Base-by-base conservation (phyloP, 2,888 invertebrate species). In the Eupithecia subumbrata region DNA sequence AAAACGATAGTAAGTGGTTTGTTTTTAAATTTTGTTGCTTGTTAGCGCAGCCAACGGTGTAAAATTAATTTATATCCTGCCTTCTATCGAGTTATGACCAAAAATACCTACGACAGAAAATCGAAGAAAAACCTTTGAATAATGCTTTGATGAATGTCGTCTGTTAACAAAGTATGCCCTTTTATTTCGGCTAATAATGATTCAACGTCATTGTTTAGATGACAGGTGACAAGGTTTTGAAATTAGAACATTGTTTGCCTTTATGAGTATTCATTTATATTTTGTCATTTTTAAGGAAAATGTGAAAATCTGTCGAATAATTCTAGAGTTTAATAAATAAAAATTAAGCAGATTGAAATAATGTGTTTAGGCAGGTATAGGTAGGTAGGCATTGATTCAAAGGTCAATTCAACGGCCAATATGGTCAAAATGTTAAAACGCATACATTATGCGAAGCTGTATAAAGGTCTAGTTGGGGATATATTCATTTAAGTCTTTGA, bases 181-280 rank as follows among this genome's bases (percentile, higher is more conserved):
- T 74, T 64, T 64, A 37, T 74, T 74, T 43, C 12, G 30, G 40
- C 45, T 71, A 67, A 67, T 68, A 67, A 75, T 75, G 74, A 75
- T 71, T 48, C 68, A 75, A 67, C 34, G 71, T 60, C 63, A 52
- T 71, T 74, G 67, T 75, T 60, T 25, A 12, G 18, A 25, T 52
- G 22, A 40, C 22, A 43, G 22, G 66, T 16, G 18, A 74, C 74
- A 74, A 25, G 71, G 67, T 71, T 67, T 67, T 60, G 8, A 30
- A 56, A 71, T 71, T 69, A 74, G 7, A 16, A 37, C 60, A n/a
- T 37, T 67, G 66, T 67, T 67, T 37, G 37, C 66, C 8, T n/a
- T 67, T n/a, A n/a, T 5, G 40, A 40, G 22, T 37, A 37, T 30
- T n/a, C 52, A 56, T 22, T 56, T 11, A 56, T 56, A 11, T 22